Evolutionary conservation across 2,888 invertebrate genomes (phyloP).

Genomic region (Spisula subtruncata): DNA sequence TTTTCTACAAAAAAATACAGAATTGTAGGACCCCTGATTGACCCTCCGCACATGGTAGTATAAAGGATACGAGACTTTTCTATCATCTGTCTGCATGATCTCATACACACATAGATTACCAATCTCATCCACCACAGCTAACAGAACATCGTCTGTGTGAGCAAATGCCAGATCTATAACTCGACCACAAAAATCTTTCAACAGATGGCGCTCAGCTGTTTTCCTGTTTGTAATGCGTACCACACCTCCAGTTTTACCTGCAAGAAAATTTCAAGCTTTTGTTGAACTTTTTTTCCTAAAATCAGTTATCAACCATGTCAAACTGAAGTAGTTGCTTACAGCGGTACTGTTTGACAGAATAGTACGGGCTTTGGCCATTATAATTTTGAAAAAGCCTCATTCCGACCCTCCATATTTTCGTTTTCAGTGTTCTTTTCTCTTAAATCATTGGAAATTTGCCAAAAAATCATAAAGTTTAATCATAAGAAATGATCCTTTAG

Average conservation of each 20-base stretch:
- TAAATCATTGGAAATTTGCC: no score
- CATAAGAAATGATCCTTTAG: no score
- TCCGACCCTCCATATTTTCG: no score
- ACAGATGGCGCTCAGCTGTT: conserved; percentile 92
- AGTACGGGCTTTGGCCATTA: no score
- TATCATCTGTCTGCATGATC: conserved; percentile 81
- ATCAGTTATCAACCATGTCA: no score
- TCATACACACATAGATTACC: conserved; percentile 93
- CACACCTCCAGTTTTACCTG: conserved; percentile 89
- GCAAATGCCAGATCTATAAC: conserved; percentile 98
- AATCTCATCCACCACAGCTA: conserved; percentile 95
- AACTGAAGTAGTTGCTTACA: no score
- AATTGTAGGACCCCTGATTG: no score
- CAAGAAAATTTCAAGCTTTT: conserved; percentile 58
- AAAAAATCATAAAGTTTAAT: no score
- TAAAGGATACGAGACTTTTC: conserved; percentile 87
- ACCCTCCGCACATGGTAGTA: neutral
- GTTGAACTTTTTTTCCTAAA: neutral
- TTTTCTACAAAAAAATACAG: no score
- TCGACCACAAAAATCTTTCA: conserved; percentile 95
- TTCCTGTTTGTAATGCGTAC: conserved; percentile 95
- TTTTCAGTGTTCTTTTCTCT: no score
- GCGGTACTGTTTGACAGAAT: no score
- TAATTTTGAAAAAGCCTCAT: no score
- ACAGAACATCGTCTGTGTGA: conserved; percentile 92